Evolutionary conservation across 30 jellyfish, hydroid and myxozoan species (phyloP), one percentile per base, ranked within the genome.

Genomic region (Catostylus mosaicus): DNA sequence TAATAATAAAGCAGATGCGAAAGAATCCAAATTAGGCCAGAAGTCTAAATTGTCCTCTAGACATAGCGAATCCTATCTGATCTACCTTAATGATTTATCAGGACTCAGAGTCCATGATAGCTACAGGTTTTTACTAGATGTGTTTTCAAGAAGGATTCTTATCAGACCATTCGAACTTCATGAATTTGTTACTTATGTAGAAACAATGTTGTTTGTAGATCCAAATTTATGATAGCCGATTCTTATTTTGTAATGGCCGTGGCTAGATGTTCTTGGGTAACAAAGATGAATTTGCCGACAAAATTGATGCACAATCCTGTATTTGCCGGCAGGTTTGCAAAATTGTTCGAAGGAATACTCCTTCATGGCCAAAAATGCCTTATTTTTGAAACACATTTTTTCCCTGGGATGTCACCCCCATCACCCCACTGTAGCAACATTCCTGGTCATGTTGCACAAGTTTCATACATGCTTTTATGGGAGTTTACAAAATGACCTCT

Each of bases 21-120:
- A 7, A 40, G 54, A 14, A 40, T 5, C 7, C 11, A 14, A 14
- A 40, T 14, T 40, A 40, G 54, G 54, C 54, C 54, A 40, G 14
- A 14, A 14, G 14, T 5, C 11, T 40, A 14, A 40, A 40, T 14
- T 14, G 14, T 14, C 11, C 14, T 40, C 54, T 40, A 40, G 14
- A 14, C 7, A 7, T 40, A 40, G 54, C 7, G 67, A 52, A 43
- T 63, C 90, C 20, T 79, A 79, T 67, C 26, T 65, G 74, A 47
- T 79, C 1, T 79, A 79, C 36, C 46, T 62, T 5, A 65, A 79
- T 64, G 90, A 79, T 67, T 24, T 79, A 20, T 62, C 80, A 33
- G 82, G 82, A 40, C 65, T 79, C 34, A 79, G 50, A 47, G 68
- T 79, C 18, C 90, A 79, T 34, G 90, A 79, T 48, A 56, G 78